Percentiles rank a stretch among this genome's conserved stretches.
Conservation (phyloP, 1,140 invertebrate genomes). For the Hestina assimilis region DNA sequence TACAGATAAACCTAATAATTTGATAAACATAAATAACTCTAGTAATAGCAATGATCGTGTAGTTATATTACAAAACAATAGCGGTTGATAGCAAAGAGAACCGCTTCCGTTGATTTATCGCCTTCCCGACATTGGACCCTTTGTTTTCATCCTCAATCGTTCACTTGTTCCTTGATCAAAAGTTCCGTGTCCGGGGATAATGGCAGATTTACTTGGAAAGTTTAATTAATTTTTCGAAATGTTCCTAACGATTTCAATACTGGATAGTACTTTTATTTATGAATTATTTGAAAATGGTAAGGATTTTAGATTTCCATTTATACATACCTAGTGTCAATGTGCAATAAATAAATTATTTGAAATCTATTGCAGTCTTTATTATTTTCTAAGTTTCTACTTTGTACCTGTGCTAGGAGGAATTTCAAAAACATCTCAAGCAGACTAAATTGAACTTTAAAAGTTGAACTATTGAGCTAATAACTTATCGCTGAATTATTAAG, state of each 20-base stretch:
- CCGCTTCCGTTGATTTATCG: slow-evolving; percentile 63
- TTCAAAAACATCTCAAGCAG: too few species aligned
- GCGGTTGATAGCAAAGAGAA: slow-evolving; percentile 49
- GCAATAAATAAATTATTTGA: too few species aligned
- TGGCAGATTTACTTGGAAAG: neutral
- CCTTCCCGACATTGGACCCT: slow-evolving; percentile 45
- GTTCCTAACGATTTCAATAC: neutral
- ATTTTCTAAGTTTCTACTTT: too few species aligned
- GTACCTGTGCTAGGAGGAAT: too few species aligned
- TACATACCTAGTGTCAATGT: too few species aligned
- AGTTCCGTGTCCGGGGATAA: slow-evolving; percentile 25
- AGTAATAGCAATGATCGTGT: slow-evolving; percentile 23
- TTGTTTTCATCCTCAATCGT: slow-evolving; percentile 45
- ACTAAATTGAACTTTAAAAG: too few species aligned
- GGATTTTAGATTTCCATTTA: too few species aligned
- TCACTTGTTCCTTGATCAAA: slow-evolving; percentile 49
- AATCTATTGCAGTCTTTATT: too few species aligned
- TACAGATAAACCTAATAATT: neutral
- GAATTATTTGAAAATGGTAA: too few species aligned
- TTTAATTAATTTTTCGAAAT: neutral
- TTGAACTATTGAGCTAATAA: too few species aligned
- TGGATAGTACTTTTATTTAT: neutral
- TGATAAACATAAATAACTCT: slow-evolving; percentile 2
- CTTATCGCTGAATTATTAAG: too few species aligned
- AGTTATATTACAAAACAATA: slow-evolving; percentile 49